phyloP scores from a whole-genome alignment of 1,140 invertebrate species.

The Drosophila biarmipes region DNA sequence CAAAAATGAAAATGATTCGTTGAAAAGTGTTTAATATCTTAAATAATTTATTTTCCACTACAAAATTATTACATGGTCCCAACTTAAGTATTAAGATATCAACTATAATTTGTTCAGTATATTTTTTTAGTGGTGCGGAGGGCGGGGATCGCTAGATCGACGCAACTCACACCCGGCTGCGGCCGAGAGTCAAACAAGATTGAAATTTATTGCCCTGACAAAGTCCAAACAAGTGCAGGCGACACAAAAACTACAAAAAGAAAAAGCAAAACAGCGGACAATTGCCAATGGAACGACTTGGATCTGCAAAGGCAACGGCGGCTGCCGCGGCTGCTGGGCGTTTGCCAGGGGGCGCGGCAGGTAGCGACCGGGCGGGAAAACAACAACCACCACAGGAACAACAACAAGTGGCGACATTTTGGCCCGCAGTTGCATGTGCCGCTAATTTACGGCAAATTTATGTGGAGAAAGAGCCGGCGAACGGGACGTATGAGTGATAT shows the following conservation, averaged over 20 bases:
- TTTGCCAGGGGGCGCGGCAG: conserved; percentile 56
- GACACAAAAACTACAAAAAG: conserved; percentile 41
- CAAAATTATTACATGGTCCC: neutral
- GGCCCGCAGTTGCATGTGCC: conserved; percentile 73
- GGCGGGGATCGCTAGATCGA: conserved; percentile 19
- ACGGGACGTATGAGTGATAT: conserved; percentile 76
- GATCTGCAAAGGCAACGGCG: conserved; percentile 12
- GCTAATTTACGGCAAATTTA: conserved; percentile 84
- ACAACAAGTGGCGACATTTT: conserved; percentile 76
- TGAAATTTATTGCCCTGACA: conserved; percentile 78
- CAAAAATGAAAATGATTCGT: too few species aligned
- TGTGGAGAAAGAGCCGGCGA: conserved; percentile 29
- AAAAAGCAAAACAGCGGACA: conserved; percentile 31
- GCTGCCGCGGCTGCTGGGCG: conserved; percentile 50
- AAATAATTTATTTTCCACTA: too few species aligned
- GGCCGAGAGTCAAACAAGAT: conserved; percentile 77
- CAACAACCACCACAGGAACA: conserved; percentile 13
- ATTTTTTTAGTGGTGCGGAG: neutral
- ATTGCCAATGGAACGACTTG: conserved; percentile 38
- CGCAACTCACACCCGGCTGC: conserved; percentile 59
- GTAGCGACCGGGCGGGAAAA: conserved; percentile 15
- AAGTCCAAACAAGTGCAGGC: conserved; percentile 69
- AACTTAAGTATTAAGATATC: neutral
- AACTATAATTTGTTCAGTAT: neutral
- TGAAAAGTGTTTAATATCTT: too few species aligned